Conservation (phyloP, 2,113 vertebrate genomes). For the Mormyrus iriodes region DNA sequence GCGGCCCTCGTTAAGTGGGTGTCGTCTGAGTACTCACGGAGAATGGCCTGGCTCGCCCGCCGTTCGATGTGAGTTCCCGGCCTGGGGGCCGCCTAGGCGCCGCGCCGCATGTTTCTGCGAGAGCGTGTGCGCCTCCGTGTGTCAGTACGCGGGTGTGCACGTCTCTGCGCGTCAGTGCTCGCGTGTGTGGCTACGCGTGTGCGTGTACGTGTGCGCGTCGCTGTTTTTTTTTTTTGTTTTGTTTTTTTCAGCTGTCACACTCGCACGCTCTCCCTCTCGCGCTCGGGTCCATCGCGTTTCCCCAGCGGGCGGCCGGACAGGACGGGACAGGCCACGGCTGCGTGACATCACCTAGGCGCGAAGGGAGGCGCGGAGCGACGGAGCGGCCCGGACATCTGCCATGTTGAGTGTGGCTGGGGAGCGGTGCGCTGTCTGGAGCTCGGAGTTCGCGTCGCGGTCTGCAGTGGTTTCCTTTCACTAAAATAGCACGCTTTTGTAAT, state of each 20-base stretch:
- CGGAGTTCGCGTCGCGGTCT: background rate
- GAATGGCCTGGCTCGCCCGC: conserved; percentile 55
- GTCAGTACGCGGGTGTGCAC: conserved; percentile 10
- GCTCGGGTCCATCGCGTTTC: conserved; percentile 64
- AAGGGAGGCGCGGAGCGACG: conserved; percentile 28
- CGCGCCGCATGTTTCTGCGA: conserved; percentile 43
- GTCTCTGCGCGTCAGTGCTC: background rate
- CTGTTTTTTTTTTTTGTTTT: background rate
- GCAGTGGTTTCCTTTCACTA: background rate
- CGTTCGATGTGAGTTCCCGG: conserved; percentile 29
- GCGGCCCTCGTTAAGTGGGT: conserved; percentile 17
- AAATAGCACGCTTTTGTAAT: background rate
- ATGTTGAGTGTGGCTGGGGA: conserved; percentile 51
- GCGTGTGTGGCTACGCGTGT: conserved; percentile 27
- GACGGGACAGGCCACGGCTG: conserved; percentile 61
- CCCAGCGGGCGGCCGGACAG: conserved; percentile 46
- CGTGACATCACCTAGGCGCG: conserved; percentile 62
- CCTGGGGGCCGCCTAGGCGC: conserved; percentile 33
- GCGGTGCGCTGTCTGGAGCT: background rate
- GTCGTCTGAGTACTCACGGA: conserved; percentile 54
- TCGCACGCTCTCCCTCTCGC: conserved; percentile 32
- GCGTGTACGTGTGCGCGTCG: conserved; percentile 35
- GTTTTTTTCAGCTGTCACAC: conserved; percentile 17
- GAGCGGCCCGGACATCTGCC: conserved; percentile 27
- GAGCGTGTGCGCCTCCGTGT: conserved; percentile 11